These are phyloP conservation scores for Eucidaris tribuloides DNA, from an alignment of 35 echinoderm and acorn worm genomes.

Conservation along the genomic window DNA sequence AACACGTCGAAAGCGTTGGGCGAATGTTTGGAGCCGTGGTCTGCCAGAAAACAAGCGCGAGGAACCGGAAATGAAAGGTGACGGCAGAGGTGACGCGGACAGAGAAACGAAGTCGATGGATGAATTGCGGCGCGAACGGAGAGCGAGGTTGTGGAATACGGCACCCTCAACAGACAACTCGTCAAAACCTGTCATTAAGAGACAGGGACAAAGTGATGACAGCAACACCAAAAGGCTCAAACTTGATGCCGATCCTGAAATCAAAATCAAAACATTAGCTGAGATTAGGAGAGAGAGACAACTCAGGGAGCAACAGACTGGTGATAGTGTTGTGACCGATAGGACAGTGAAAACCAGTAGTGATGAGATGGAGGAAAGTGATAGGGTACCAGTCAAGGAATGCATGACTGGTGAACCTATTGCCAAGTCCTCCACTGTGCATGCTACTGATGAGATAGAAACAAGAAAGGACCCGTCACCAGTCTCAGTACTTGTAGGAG, in stretches of 20 bases:
- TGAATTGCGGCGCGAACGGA: not conserved
- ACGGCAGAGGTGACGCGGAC: too few relatives aligned
- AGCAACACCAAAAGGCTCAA: too few relatives aligned
- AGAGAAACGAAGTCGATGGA: not conserved
- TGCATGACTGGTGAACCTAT: too few relatives aligned
- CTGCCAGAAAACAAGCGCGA: not conserved
- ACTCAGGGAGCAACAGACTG: conserved; percentile 1
- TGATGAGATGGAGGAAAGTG: not conserved
- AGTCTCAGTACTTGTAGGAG: too few relatives aligned
- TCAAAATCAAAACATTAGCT: conserved; percentile 15
- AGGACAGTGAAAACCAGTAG: not conserved
- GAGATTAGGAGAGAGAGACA: conserved; percentile 22
- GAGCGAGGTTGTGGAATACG: conserved; percentile 2
- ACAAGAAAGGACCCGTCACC: too few relatives aligned
- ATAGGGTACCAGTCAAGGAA: conserved; percentile 3
- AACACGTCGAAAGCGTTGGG: not conserved
- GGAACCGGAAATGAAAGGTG: not conserved
- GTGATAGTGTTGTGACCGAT: not conserved
- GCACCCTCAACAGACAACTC: not conserved
- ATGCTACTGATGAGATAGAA: too few relatives aligned
- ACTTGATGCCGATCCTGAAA: not conserved
- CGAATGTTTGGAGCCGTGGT: not conserved
- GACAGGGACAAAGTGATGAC: too few relatives aligned
- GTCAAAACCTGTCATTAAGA: not conserved
- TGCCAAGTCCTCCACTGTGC: too few relatives aligned